A percentile compares a stretch with the other conserved stretches of the same genome.
Conservation (phyloP, 2,797 vertebrate species). For the Nyctibius grandis region DNA sequence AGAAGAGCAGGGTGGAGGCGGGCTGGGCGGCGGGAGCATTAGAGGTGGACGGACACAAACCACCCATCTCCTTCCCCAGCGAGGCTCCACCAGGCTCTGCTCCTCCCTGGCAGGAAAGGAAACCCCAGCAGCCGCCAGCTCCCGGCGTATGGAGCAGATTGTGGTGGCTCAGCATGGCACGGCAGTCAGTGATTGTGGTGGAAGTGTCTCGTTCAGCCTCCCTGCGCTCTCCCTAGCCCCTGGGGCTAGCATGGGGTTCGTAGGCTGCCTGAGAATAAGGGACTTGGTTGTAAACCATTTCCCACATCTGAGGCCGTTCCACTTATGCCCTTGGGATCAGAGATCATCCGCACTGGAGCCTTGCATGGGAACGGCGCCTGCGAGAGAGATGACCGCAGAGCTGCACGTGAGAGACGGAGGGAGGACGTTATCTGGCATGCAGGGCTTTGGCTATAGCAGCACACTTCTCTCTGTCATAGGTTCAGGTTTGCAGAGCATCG, state of each 20-base stretch:
- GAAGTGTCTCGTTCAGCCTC: neutral
- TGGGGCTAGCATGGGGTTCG: neutral
- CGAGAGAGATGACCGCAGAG: neutral
- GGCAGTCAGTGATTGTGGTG: neutral
- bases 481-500: neutral
- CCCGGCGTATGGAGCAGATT: neutral
- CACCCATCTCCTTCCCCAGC: accelerated
- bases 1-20: accelerated
- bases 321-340: neutral
- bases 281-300: neutral
- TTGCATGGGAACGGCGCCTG: neutral
- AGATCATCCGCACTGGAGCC: neutral
- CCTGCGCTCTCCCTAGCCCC: neutral
- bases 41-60: neutral
- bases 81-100: neutral
- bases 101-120: neutral
- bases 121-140: neutral
- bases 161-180: neutral
- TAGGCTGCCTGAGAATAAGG: neutral
- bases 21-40: neutral
- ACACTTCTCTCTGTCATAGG: neutral
- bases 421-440: neutral
- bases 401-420: neutral
- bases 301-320: neutral
- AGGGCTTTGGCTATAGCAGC: neutral